Evolutionary conservation across 2,888 invertebrate genomes (phyloP).

Genomic region (Hypomecis punctinalis): DNA sequence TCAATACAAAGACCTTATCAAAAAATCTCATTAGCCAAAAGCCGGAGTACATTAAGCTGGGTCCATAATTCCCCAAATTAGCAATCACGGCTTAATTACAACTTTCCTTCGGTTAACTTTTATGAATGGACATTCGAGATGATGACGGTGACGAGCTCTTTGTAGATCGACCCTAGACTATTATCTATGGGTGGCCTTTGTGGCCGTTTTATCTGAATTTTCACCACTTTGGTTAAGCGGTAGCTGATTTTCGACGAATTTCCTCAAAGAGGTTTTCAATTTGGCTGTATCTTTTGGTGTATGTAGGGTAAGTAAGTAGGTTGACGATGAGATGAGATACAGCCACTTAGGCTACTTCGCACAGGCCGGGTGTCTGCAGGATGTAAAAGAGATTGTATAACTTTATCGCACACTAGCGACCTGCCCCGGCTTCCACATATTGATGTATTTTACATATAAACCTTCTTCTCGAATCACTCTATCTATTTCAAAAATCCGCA

Average conservation of each 20-base stretch:
- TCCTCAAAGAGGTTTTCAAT: too few relatives aligned
- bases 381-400: too few relatives aligned
- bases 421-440: too few relatives aligned
- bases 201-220: slow-evolving; percentile 12
- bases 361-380: too few relatives aligned
- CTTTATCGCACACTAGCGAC: too few relatives aligned
- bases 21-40: slow-evolving; percentile 1
- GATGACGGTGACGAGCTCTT: slow-evolving; percentile 27
- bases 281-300: too few relatives aligned
- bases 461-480: too few relatives aligned
- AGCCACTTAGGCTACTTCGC: too few relatives aligned
- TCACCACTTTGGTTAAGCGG: not conserved
- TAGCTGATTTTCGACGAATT: not conserved
- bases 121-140: slow-evolving; percentile 23
- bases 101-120: slow-evolving; percentile 23
- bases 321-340: too few relatives aligned
- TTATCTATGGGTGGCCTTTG: slow-evolving; percentile 5
- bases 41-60: not conserved
- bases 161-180: slow-evolving; percentile 14
- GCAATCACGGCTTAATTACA: slow-evolving; percentile 19
- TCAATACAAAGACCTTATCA: not conserved
- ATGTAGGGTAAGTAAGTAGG: too few relatives aligned
- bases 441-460: too few relatives aligned
- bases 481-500: too few relatives aligned
- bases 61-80: slow-evolving; percentile 9